Base-by-base conservation (phyloP, 2,113 vertebrate genomes). In the Protobothrops mucrosquamatus region DNA sequence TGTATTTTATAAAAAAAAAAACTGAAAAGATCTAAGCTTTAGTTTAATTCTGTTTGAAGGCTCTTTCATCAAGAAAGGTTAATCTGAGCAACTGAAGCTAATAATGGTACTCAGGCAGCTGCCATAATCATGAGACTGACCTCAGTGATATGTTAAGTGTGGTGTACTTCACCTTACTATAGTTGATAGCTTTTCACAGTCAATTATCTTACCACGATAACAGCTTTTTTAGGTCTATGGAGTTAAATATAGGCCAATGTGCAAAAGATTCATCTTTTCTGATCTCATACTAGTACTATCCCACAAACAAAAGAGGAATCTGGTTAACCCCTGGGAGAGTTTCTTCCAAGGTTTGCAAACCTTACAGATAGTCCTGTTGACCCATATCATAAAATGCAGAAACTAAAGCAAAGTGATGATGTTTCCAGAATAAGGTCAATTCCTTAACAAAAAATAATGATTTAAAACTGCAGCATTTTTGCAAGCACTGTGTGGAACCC, bases 41-140 rank as follows among this genome's bases (percentile, higher is more conserved):
- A 96, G 97, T 98, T 95, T 96, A 97, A 98, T 98, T 97, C 97
- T 97, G 97, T 97, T 97, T 97, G 97, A 97, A 98, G 97, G 97
- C 97, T 96, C 97, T 97, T 98, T 97, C 96, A 97, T 98, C 96
- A 97, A 95, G 43, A 96, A 97, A 98, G 96, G 97, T 97, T 97
- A 98, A 97, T 97, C 96, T 97, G 96, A 97, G 97, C 97, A 97
- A 96, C 96, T 93, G 92, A 97, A 96, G 97, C 96, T 97, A 98
- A 97, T 97, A 96, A 96, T 94, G 87, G 94, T 90, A 95, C 96
- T 95, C 94, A 95, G 95, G 95, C 95, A 95, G 95, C 94, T 87
- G 88, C 96, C 94, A 95, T 94, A 95, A 96, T 97, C 96, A 97
- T 96, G 97, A 97, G 95, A 97, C 97, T 97, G 97, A 97, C 97